Conservation (phyloP, 2,888 invertebrate genomes). For the Apantesis nais region DNA sequence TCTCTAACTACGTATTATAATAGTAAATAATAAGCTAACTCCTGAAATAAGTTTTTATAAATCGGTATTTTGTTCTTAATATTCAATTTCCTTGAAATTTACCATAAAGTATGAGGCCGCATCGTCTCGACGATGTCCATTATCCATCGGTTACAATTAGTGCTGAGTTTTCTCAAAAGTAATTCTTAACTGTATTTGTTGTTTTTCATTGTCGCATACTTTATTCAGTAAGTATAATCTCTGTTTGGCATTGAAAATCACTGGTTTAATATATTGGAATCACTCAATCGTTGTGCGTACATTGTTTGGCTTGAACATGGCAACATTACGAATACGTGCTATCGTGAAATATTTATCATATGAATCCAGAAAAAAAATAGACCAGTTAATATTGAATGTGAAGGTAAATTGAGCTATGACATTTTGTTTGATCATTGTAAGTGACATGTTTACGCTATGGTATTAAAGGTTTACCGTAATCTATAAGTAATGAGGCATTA, state of each 20-base stretch:
- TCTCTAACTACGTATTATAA: not conserved
- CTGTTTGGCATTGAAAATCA: constrained; percentile 53
- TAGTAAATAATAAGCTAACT: not conserved
- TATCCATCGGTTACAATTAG: not conserved
- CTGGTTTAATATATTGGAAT: constrained; percentile 68
- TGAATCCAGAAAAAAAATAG: constrained; percentile 61
- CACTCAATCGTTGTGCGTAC: constrained; percentile 67
- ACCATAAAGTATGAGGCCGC: not conserved
- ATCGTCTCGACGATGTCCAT: not conserved
- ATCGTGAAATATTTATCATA: constrained; percentile 73
- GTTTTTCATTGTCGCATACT: constrained; percentile 13
- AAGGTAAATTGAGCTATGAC: constrained; percentile 39
- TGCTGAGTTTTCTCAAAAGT: not conserved
- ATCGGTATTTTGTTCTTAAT: not conserved
- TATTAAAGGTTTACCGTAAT: not conserved
- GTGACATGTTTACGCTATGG: not conserved
- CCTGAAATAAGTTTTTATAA: not conserved
- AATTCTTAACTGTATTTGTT: not conserved
- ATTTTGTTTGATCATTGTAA: not conserved
- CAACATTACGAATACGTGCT: constrained; percentile 77
- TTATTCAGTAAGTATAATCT: constrained; percentile 38
- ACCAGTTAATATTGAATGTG: constrained; percentile 61
- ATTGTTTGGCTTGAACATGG: constrained; percentile 74
- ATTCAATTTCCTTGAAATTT: not conserved
- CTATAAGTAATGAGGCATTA: not conserved